A percentile compares a stretch with the other conserved stretches of the same genome.
Evolutionary conservation across 1,140 invertebrate genomes (phyloP).

Genomic region (Chionoecetes opilio): DNA sequence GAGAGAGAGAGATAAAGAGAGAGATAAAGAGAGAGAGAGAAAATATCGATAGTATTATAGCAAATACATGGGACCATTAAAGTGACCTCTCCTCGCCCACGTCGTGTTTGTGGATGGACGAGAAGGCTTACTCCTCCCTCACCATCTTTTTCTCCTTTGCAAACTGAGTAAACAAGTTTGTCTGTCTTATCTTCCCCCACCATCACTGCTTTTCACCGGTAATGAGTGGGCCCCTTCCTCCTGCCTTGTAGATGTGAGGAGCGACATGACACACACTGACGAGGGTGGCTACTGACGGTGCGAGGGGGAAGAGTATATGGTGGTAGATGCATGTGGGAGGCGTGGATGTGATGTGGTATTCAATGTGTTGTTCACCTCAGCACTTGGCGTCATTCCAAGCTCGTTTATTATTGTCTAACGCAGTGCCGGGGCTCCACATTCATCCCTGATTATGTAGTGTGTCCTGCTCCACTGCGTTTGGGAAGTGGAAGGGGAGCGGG

Average conservation of each 20-base stretch:
- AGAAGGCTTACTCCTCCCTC: conserved; percentile 6
- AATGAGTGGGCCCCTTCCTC: not conserved
- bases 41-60: not conserved
- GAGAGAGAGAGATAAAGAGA: not conserved
- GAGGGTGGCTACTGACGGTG: too few species aligned
- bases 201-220: not conserved
- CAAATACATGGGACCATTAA: not conserved
- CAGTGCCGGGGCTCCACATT: not conserved
- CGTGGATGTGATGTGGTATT: too few species aligned
- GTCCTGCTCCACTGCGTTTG: not conserved
- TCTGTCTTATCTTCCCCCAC: not conserved
- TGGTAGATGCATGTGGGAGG: too few species aligned
- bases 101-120: conserved; percentile 6
- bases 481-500: not conserved
- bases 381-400: not conserved
- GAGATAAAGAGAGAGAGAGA: too few species aligned
- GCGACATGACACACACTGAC: too few species aligned
- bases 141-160: conserved; percentile 20
- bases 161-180: not conserved
- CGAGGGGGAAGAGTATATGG: too few species aligned
- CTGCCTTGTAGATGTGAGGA: not conserved
- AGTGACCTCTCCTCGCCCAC: not conserved
- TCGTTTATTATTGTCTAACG: not conserved
- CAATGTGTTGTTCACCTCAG: not conserved
- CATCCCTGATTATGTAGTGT: not conserved